Evolutionary conservation across 2,113 vertebrate species (phyloP), one percentile per base, ranked within the genome.

Genomic region (Mesoclemmys tuberculata): DNA sequence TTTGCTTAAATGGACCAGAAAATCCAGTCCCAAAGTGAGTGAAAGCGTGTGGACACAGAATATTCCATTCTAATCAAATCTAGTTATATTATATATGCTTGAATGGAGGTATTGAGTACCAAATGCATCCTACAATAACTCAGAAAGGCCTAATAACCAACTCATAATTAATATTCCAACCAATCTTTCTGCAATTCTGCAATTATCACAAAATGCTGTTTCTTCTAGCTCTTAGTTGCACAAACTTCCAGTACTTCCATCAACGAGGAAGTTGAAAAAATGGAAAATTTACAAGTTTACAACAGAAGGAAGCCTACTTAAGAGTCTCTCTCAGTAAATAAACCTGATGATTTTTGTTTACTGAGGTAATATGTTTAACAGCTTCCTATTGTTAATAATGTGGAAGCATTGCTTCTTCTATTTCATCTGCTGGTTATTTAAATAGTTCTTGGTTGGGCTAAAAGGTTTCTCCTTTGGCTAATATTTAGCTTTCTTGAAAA

Each of bases 141-240:
- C 54, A 79, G 92, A 93, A 46, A 84, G 92, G 95, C n/a, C 8
- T 90, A 93, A 83, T 79, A 83, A 55, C 46, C n/a, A n/a, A 21
- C 8, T 38, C 35, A 35, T 83, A 71, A 79, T 79, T 85, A 80
- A 80, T 51, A 93, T 80, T 84, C 52, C 55, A 87, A 71, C 22
- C 48, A 93, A 71, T 68, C 48, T 55, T 1, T 0, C 55, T 92
- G 90, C 87, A 94, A 94, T 29, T 44, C 71, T 92, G 77, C n/a
- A 84, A 52, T 41, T 85, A 84, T 80, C 48, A 89, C 80, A 90
- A 87, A 84, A 22, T 27, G 24, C 77, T 48, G 48, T 64, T 80
- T 87, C 84, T 90, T 94, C 71, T 48, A 55, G 46, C 35, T 75
- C 81, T 49, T 80, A 44, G 29, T 64, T 61, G 71, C 71, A 93